Conservation (phyloP, 30 jellyfish, hydroid and myxozoan species). For the Chironex yamaguchii region DNA sequence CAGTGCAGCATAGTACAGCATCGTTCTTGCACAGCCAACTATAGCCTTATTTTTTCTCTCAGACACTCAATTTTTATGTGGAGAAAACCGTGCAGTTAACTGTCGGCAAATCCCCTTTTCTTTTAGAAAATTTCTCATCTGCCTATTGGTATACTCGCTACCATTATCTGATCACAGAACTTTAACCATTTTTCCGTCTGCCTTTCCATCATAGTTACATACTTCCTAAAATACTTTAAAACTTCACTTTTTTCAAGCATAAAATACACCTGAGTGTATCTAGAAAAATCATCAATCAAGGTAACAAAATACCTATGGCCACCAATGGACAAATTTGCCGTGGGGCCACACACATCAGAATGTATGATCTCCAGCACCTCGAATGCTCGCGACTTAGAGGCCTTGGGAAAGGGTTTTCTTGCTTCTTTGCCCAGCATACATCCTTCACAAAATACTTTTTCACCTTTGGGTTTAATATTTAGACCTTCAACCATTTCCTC, state of each 20-base stretch:
- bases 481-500: slow-evolving; percentile 42
- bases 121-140: no score
- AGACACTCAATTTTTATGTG: no score
- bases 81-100: no score
- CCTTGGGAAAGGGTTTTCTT: slow-evolving; percentile 47
- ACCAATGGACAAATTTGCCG: slow-evolving; percentile 50
- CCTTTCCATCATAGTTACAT: no score
- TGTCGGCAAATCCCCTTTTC: no score
- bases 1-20: no score
- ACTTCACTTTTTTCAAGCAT: slow-evolving; percentile 60
- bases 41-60: no score
- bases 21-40: no score
- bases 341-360: slow-evolving; percentile 71
- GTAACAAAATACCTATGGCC: slow-evolving; percentile 62
- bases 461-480: background rate
- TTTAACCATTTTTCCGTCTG: no score
- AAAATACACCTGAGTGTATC: slow-evolving; percentile 38
- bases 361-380: slow-evolving; percentile 28
- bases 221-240: no score
- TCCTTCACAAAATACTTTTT: slow-evolving; percentile 42
- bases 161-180: no score
- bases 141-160: no score
- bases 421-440: slow-evolving; percentile 54
- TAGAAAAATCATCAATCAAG: slow-evolving; percentile 32
- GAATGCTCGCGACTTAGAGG: background rate